Evolutionary conservation across 2,113 vertebrate species (phyloP).

Genomic region (Melanerpes aurifrons): DNA sequence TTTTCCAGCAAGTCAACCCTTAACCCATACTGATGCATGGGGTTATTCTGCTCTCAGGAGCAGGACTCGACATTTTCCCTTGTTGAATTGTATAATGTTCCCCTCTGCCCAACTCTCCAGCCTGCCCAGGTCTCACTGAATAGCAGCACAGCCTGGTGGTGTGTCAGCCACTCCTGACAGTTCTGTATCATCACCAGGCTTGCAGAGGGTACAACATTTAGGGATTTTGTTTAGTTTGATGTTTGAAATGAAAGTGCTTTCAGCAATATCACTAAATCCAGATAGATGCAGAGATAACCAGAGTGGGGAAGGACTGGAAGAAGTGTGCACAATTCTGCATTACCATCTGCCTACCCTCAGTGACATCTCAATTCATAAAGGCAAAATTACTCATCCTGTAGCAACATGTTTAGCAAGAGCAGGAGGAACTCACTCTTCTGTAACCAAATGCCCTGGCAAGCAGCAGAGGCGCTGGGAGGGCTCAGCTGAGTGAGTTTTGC

Average conservation of each 20-base stretch:
- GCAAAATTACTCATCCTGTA: not conserved
- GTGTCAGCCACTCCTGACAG: no score
- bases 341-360: not conserved
- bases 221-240: no score
- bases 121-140: no score
- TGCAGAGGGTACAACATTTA: no score
- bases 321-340: rapidly evolving
- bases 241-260: not conserved
- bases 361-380: constrained; percentile 17
- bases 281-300: not conserved
- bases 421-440: not conserved
- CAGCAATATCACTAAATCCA: not conserved
- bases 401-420: not conserved
- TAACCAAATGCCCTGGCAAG: not conserved
- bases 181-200: no score
- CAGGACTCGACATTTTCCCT: no score
- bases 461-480: not conserved
- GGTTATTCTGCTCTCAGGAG: no score
- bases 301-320: not conserved
- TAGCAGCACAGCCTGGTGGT: no score
- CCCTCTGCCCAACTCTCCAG: no score
- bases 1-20: no score
- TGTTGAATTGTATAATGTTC: no score
- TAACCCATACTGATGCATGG: no score
- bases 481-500: not conserved